A percentile compares a stretch with the other conserved stretches of the same genome.
These are phyloP conservation scores for Plodia interpunctella DNA, from an alignment of 1,140 invertebrate genomes.

Conservation along the genomic window DNA sequence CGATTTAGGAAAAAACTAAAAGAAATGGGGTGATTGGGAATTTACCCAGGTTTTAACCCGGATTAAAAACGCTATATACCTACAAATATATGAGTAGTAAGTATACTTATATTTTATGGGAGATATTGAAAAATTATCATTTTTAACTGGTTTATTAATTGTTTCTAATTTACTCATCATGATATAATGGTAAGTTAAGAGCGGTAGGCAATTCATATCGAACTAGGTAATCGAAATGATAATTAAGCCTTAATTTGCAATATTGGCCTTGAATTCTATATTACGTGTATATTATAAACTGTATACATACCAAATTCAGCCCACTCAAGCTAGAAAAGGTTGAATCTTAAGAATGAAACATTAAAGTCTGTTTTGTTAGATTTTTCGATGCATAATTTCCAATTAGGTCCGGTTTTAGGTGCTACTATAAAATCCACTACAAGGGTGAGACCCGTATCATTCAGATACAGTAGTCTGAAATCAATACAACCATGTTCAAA, in stretches of 20 bases:
- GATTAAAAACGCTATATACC: too few species aligned
- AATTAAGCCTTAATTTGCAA: neutral
- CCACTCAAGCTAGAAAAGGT: neutral
- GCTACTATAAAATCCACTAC: neutral
- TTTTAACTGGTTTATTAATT: too few species aligned
- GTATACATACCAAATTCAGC: neutral
- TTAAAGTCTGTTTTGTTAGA: slow-evolving; percentile 9
- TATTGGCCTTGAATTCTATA: neutral
- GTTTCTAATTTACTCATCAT: neutral
- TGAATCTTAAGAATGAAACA: neutral
- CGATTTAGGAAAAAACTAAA: too few species aligned
- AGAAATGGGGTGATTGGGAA: too few species aligned
- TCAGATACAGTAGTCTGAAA: slow-evolving; percentile 10
- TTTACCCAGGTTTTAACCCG: too few species aligned
- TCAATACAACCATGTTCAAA: slow-evolving; percentile 5
- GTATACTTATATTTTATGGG: too few species aligned
- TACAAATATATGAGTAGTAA: too few species aligned
- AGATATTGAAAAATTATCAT: too few species aligned
- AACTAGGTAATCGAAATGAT: neutral
- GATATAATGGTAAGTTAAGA: neutral
- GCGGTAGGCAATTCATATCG: neutral
- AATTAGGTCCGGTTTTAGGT: neutral
- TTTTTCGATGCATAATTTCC: neutral
- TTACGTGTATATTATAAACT: neutral
- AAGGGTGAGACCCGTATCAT: neutral